Base-by-base conservation (phyloP, 2,888 invertebrate genomes). In the Thecocarcelia acutangulata region DNA sequence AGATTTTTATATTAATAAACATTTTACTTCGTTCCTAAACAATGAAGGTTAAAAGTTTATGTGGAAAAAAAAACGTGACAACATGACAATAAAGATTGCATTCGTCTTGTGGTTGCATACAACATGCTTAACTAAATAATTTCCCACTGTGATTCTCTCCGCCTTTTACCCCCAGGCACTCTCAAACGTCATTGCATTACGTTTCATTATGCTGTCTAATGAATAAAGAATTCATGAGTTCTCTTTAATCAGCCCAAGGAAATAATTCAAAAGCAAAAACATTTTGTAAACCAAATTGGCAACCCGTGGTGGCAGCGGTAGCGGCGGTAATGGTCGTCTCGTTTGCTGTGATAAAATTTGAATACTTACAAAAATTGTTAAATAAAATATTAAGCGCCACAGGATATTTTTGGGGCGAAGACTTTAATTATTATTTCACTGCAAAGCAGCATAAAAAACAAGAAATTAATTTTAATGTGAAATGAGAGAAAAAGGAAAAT, bases 351-450 rank as follows among this genome's bases (percentile, higher is more conserved):
- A 82, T 74, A 77, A 70, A 64, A 64, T 78, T 61, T 61, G 66
- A 75, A 75, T 75, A 44, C 66, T 75, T 70, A 54, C 46, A 44
- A 83, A 81, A 66, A 52, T 58, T 19, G 28, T 66, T 21, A 77
- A 82, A 63, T 21, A 40, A 73, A 68, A 83, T 78, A 87, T 84
- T 86, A 85, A 85, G 83, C 83, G 86, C 88, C 85, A 59, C 69
- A 42, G 84, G 87, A 80, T 56, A 84, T 82, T 77, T 37, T 40
- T 80, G 13, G 46, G 72, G 48, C 74, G 64, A 80, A 84, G 83
- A 85, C 86, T 87, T 88, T 88, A 88, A 88, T 88, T 88, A 88
- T 82, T 84, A 44, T 66, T 76, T 72, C 33, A 46, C 42, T 76
- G 11, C 56, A 3, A 50, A 66, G 52, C 19, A 69, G 8, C 37